These are phyloP conservation scores for Caerostris extrusa DNA, from an alignment of 1,140 invertebrate species.

Conservation along the genomic window DNA sequence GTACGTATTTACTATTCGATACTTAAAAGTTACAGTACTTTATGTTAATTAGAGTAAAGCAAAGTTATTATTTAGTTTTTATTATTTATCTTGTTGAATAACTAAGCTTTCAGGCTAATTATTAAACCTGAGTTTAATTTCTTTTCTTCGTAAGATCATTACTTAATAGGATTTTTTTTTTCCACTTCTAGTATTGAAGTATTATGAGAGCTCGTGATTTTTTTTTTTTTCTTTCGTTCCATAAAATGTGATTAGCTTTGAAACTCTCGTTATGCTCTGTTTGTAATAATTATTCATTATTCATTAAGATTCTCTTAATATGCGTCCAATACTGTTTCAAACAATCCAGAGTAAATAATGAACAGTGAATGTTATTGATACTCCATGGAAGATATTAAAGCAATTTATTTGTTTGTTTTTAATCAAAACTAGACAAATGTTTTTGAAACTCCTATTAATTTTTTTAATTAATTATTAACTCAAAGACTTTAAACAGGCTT, in stretches of 20 bases:
- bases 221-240: neutral
- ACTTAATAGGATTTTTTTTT: slow-evolving; percentile 26
- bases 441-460: too few species aligned
- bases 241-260: neutral
- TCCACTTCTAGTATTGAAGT: neutral
- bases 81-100: slow-evolving; percentile 1
- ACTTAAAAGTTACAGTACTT: neutral
- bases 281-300: neutral
- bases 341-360: neutral
- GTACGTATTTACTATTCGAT: slow-evolving; percentile 1
- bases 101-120: neutral
- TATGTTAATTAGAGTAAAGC: slow-evolving; percentile 1
- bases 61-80: neutral
- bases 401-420: neutral
- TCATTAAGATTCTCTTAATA: slow-evolving; percentile 11
- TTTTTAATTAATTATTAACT: too few species aligned
- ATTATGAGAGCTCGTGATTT: neutral
- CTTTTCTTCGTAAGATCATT: neutral
- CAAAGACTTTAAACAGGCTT: too few species aligned
- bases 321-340: neutral
- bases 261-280: neutral
- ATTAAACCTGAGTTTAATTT: neutral
- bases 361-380: neutral
- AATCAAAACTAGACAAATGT: neutral
- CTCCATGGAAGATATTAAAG: neutral